Evolutionary conservation across 2,797 vertebrate genomes (phyloP).

Genomic region (Margarornis squamiger): DNA sequence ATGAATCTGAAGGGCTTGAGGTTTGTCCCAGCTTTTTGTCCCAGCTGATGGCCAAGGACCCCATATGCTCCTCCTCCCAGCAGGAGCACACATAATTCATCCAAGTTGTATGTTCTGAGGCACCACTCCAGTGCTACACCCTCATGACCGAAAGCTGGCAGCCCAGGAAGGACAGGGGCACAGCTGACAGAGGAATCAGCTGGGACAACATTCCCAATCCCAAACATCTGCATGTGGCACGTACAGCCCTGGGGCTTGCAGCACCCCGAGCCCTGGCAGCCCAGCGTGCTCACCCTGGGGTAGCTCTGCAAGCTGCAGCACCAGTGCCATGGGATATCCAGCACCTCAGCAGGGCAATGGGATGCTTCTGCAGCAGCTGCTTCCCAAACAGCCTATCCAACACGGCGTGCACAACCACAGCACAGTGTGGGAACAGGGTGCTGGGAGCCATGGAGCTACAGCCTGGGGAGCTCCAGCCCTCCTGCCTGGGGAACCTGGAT

Average conservation of each 20-base stretch:
- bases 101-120: not conserved
- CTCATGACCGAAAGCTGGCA: not conserved
- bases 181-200: not conserved
- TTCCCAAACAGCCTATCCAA: accelerated
- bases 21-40: not conserved
- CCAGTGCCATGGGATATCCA: not conserved
- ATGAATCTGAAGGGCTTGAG: not conserved
- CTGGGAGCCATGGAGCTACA: not conserved
- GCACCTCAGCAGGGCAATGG: not conserved
- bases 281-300: not conserved
- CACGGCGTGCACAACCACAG: accelerated
- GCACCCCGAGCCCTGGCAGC: not conserved
- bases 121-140: accelerated
- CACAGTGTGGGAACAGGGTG: accelerated
- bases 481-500: not conserved
- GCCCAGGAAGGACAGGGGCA: not conserved
- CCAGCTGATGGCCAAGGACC: not conserved
- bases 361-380: not conserved
- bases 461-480: not conserved
- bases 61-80: not conserved
- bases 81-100: not conserved
- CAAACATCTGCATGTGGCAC: not conserved
- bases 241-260: not conserved
- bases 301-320: not conserved
- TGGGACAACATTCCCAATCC: not conserved